Evolutionary conservation across 2,888 invertebrate genomes (phyloP).

Genomic region (Trilocha varians): DNA sequence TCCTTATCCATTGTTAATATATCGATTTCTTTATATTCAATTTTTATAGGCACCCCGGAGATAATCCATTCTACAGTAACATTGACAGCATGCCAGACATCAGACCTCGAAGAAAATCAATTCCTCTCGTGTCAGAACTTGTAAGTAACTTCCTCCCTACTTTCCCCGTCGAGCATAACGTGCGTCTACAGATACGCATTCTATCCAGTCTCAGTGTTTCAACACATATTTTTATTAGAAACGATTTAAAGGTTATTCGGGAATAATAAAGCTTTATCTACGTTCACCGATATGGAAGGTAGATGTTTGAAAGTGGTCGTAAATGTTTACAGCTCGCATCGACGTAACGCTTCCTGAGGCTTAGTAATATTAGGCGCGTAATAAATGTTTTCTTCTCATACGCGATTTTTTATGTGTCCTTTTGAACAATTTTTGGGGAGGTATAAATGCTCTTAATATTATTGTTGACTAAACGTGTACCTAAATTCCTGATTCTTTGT

Average conservation of each 20-base stretch:
- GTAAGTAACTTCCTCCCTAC: conserved; percentile 77
- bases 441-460: not conserved
- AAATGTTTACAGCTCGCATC: conserved; percentile 65
- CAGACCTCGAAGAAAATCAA: conserved; percentile 95
- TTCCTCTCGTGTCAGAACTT: conserved; percentile 98
- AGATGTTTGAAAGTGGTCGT: conserved; percentile 63
- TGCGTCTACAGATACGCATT: not conserved
- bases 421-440: conserved; percentile 46
- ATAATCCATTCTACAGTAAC: conserved; percentile 99
- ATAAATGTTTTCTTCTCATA: conserved; percentile 68
- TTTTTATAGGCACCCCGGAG: conserved; percentile 84
- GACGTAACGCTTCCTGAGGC: conserved; percentile 66
- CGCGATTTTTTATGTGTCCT: conserved; percentile 45
- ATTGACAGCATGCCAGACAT: conserved; percentile 99
- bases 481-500: not conserved
- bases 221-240: conserved; percentile 10
- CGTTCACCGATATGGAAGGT: conserved; percentile 27
- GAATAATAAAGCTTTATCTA: conserved; percentile 17
- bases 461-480: not conserved
- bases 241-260: conserved; percentile 14
- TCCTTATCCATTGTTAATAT: not conserved
- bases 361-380: conserved; percentile 72
- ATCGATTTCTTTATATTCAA: conserved; percentile 2
- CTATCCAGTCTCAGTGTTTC: conserved; percentile 1
- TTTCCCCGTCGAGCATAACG: not conserved